phyloP scores from a whole-genome alignment of 2,113 vertebrate species.

The Polypterus bichir region DNA sequence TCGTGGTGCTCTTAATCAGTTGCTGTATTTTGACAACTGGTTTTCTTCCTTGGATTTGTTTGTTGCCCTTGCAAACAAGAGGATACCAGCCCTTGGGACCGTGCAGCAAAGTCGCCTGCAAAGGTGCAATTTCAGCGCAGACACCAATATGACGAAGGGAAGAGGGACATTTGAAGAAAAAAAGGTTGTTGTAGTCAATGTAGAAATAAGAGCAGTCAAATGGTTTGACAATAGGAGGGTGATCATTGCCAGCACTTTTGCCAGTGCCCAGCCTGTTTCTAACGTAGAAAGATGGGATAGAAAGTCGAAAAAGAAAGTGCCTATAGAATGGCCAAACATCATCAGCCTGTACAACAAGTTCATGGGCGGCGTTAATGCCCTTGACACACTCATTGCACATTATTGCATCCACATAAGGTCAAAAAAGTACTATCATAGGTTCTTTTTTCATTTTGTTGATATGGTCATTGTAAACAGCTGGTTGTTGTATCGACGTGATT shows the following conservation, averaged over 20 bases:
- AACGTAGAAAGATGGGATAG: slow-evolving; percentile 13
- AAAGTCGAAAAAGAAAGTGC: slow-evolving; percentile 12
- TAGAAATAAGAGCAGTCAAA: slow-evolving; percentile 13
- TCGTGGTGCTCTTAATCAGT: slow-evolving; percentile 13
- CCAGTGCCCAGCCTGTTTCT: slow-evolving; percentile 17
- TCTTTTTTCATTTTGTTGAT: slow-evolving; percentile 19
- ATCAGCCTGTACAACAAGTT: slow-evolving; percentile 10
- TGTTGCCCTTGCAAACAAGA: slow-evolving; percentile 18
- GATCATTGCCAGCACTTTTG: slow-evolving; percentile 18
- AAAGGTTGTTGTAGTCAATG: slow-evolving; percentile 13
- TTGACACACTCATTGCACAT: slow-evolving; percentile 14
- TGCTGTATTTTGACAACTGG: slow-evolving; percentile 17
- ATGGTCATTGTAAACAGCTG: slow-evolving; percentile 16
- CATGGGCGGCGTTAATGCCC: slow-evolving; percentile 16
- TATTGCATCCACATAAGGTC: slow-evolving; percentile 16
- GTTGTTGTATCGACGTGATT: slow-evolving; percentile 16
- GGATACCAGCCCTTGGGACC: slow-evolving; percentile 18
- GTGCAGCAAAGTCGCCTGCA: slow-evolving; percentile 14
- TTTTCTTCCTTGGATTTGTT: slow-evolving; percentile 17
- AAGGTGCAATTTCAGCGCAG: slow-evolving; percentile 16
- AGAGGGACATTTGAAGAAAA: slow-evolving; percentile 16
- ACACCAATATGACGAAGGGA: slow-evolving; percentile 13
- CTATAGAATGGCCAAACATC: slow-evolving; percentile 3
- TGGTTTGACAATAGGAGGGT: slow-evolving; percentile 17
- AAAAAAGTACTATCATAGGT: slow-evolving; percentile 17